Evolutionary conservation across 2,797 vertebrate genomes (phyloP), one percentile per base, ranked within the genome.

Genomic region (Sebastes steindachneri): DNA sequence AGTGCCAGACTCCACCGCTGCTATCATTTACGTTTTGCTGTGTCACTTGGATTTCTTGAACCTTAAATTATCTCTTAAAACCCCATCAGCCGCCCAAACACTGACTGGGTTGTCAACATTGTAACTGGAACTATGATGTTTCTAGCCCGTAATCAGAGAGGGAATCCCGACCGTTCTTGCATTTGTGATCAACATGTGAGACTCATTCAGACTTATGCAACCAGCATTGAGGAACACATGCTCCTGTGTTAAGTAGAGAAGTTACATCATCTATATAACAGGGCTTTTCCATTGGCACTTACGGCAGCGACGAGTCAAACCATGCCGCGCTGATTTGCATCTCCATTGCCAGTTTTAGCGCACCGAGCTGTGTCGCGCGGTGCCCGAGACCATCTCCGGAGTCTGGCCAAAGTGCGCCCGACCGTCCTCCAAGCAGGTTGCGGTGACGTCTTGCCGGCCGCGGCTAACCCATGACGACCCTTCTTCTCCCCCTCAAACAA

Each of bases 391-490:
- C 41, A 45, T 45, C 41, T 45, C 41, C 15, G 15, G 41, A 45
- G 41, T 45, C 41, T 17, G 7, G 3, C 41, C 15, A 45, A 45
- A 45, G 41, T 45, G 41, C 41, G 7, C 41, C 41, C 15, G 41
- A 45, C 15, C 41, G 7, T 15, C 41, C 15, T 45, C 41, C 41
- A 17, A 45, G 41, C 41, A 45, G 41, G 41, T 17, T 45, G 15
- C 3, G 15, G 41, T 45, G 15, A 45, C 15, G 0, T 19, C 15
- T 45, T 0, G 15, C 14, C 1, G 15, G 41, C 15, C 15, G 6
- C 0, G 15, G 41, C 41, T 45, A 45, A 45, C 15, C 41, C 6
- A 0, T 45, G 0, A 45, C 15, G 15, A 45, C 41, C 41, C 15
- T 17, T 3, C 41, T 45, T 45, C 41, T 17, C 15, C 41, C 35